Evolutionary conservation across 2,797 vertebrate genomes (phyloP), one percentile per base, ranked within the genome.

Genomic region (Argentina silus): DNA sequence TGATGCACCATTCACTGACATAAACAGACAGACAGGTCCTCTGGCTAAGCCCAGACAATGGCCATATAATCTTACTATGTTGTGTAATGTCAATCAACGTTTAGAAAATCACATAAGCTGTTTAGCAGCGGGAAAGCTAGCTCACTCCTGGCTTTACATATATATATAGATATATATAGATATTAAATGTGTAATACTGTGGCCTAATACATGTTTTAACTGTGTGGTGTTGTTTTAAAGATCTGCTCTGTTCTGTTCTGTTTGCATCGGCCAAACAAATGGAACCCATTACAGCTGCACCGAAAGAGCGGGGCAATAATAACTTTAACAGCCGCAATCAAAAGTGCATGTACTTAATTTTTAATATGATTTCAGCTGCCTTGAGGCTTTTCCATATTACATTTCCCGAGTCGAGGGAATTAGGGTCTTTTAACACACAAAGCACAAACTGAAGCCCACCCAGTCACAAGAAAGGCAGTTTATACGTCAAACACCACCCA

Each of bases 331-430:
- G 8, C 10, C 14, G 44, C 56, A 59, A 81, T 78, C 77, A 72
- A 79, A 75, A 74, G 68, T 36, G 44, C 51, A 80, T 66, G 62
- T 60, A 57, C 74, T 48, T 57, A 8, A 17, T 64, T 72, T 63
- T 15, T 44, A 67, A 72, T 71, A 77, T 81, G 77, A 79, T 78
- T 83, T 56, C 68, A 80, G 79, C 69, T 79, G 67, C 76, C 69
- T 75, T 50, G 27, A 67, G 76, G 61, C 0, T 67, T 70, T 45
- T 69, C 51, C 7, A n/a, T 65, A 19, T 44, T 36, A 27, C 57
- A 72, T 70, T 70, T 70, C 12, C 27, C 27, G 27, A 36, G 27
- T 36, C 56, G 61, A 43, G 48, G 57, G 42, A 50, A 21, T 1
- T 6, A 15, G 21, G 4, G 60, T 42, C 19, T 65, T 66, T 53